phyloP scores from a whole-genome alignment of 1,140 invertebrate species.

The Drosophila parabipectinata region DNA sequence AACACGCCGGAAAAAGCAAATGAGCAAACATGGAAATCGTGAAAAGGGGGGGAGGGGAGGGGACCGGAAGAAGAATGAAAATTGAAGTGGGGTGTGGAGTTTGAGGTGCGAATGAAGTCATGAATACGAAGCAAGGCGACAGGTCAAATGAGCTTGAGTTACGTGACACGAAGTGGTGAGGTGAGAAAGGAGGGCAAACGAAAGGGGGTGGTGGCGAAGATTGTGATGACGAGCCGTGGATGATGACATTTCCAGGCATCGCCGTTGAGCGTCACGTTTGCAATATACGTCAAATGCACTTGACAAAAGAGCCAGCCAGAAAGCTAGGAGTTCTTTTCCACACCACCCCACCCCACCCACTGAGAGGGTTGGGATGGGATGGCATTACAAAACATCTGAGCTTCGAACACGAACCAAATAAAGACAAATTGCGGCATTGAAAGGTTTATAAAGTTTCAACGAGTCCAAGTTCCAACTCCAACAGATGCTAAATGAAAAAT shows the following conservation, averaged over 20 bases:
- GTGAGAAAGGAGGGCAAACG: background rate
- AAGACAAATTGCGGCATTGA: constrained; percentile 83
- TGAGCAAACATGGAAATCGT: constrained; percentile 20
- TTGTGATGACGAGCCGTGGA: constrained; percentile 30
- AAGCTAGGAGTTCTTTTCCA: background rate
- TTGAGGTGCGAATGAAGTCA: constrained; percentile 51
- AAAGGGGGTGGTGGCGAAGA: background rate
- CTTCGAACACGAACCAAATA: constrained; percentile 82
- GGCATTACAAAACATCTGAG: constrained; percentile 65
- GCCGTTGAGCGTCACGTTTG: constrained; percentile 72
- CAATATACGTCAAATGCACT: constrained; percentile 83
- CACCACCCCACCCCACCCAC: background rate
- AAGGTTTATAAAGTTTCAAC: constrained; percentile 75
- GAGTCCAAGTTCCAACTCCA: constrained; percentile 30
- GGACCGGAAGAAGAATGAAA: background rate
- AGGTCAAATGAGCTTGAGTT: constrained; percentile 36
- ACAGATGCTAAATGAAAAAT: constrained; percentile 63
- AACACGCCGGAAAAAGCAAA: constrained; percentile 16
- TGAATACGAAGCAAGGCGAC: constrained; percentile 54
- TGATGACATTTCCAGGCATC: constrained; percentile 59
- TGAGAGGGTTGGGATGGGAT: background rate
- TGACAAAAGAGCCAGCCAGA: constrained; percentile 55
- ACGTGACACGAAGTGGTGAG: constrained; percentile 17
- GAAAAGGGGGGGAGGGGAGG: constrained; percentile 17
- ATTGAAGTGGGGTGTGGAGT: background rate